A percentile compares a stretch with the other conserved stretches of the same genome.
Evolutionary conservation across 1,140 invertebrate species (phyloP).

Genomic region (Achatina immaculata): DNA sequence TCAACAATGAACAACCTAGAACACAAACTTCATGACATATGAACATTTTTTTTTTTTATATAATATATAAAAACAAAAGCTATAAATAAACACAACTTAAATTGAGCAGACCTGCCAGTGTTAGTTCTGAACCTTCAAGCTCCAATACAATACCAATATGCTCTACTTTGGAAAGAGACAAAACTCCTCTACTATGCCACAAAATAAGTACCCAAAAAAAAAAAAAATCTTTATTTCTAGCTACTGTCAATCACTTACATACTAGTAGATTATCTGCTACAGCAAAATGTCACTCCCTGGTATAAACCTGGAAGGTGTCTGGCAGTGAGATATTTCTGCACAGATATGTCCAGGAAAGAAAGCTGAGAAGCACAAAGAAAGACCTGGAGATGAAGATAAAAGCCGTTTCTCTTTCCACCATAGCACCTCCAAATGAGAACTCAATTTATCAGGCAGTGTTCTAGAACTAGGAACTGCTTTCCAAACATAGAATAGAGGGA

Average conservation of each 20-base stretch:
- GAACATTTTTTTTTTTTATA: not conserved
- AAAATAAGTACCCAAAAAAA: not conserved
- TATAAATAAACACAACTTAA: slow-evolving; percentile 6
- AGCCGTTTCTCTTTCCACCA: too few species aligned
- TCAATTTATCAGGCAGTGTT: too few species aligned
- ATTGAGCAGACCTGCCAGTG: slow-evolving; percentile 8
- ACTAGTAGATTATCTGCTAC: not conserved
- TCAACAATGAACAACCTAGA: slow-evolving; percentile 21
- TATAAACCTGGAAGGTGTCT: too few species aligned
- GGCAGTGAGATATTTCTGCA: too few species aligned
- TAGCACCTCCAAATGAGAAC: too few species aligned
- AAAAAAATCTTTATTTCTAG: not conserved
- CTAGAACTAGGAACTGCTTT: too few species aligned
- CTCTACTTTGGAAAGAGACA: not conserved
- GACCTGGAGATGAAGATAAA: too few species aligned
- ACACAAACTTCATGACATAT: slow-evolving; percentile 6
- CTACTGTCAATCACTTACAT: not conserved
- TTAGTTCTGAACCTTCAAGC: not conserved
- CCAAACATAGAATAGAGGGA: too few species aligned
- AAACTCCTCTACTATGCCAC: not conserved
- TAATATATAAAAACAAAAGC: not conserved
- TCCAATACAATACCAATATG: not conserved
- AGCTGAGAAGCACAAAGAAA: too few species aligned
- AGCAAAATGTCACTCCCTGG: not conserved
- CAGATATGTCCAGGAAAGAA: too few species aligned